phyloP scores from a whole-genome alignment of 64 coral and sea anemone genomes.

The Dendronephthya gigantea region DNA sequence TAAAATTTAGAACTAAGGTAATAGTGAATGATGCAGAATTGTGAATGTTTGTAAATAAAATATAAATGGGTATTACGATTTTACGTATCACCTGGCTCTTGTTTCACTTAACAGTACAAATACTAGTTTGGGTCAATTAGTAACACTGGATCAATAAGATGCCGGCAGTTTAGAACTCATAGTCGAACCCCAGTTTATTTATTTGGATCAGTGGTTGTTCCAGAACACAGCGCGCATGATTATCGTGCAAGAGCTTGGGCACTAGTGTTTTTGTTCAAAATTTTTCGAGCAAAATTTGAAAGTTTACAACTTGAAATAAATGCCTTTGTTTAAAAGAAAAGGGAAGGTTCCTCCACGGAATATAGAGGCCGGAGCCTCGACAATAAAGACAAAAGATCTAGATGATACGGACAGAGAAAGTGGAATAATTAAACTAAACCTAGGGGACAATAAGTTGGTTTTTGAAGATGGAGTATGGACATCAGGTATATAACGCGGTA shows the following conservation, averaged over 20 bases:
- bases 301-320: not conserved
- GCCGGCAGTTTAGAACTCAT: too few species aligned
- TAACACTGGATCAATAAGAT: too few species aligned
- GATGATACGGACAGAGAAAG: not conserved
- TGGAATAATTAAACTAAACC: not conserved
- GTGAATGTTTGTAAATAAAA: not conserved
- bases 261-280: not conserved
- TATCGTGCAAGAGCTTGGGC: too few species aligned
- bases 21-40: too few species aligned
- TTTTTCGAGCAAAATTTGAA: not conserved
- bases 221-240: too few species aligned
- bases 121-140: too few species aligned
- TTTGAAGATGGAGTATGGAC: conserved; percentile 13
- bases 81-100: not conserved
- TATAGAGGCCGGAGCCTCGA: not conserved
- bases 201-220: too few species aligned
- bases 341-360: not conserved
- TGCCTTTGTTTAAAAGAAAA: conserved; percentile 8
- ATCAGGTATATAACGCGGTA: not conserved
- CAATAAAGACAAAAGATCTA: not conserved
- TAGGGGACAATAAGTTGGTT: not conserved
- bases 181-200: too few species aligned
- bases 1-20: not conserved
- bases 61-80: not conserved
- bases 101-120: too few species aligned